phyloP scores from a whole-genome alignment of 2,888 invertebrate genomes.

The Spilosoma lubricipeda region DNA sequence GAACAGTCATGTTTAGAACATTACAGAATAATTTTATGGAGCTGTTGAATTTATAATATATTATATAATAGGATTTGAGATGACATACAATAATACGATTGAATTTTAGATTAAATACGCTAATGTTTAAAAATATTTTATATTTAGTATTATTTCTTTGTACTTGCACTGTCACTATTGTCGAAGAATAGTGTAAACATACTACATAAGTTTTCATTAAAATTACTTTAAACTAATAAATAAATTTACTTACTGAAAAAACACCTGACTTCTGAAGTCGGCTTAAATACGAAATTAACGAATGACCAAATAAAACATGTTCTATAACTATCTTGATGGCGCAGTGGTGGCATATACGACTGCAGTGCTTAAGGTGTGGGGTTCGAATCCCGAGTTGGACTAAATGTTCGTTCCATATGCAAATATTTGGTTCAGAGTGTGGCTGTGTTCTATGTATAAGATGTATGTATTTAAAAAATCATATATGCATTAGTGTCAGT shows the following conservation, averaged over 20 bases:
- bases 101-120: constrained; percentile 33
- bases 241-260: background rate
- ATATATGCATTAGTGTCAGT: no score
- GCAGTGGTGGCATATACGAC: no score
- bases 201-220: background rate
- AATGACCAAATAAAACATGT: no score
- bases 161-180: constrained; percentile 17
- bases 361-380: no score
- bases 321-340: no score
- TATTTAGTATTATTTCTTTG: constrained; percentile 17
- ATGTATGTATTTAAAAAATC: no score
- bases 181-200: background rate
- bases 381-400: no score
- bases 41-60: constrained; percentile 45
- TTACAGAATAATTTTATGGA: constrained; percentile 64
- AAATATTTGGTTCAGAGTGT: no score
- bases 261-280: background rate
- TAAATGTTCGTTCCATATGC: no score
- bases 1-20: constrained; percentile 52
- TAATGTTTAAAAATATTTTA: constrained; percentile 26
- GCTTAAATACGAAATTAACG: no score
- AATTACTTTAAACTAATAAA: background rate
- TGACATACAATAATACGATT: constrained; percentile 59
- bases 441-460: no score
- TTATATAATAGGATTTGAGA: constrained; percentile 37